Base-by-base conservation (phyloP, 35 echinoderm and acorn worm species). In the Lytechinus pictus region DNA sequence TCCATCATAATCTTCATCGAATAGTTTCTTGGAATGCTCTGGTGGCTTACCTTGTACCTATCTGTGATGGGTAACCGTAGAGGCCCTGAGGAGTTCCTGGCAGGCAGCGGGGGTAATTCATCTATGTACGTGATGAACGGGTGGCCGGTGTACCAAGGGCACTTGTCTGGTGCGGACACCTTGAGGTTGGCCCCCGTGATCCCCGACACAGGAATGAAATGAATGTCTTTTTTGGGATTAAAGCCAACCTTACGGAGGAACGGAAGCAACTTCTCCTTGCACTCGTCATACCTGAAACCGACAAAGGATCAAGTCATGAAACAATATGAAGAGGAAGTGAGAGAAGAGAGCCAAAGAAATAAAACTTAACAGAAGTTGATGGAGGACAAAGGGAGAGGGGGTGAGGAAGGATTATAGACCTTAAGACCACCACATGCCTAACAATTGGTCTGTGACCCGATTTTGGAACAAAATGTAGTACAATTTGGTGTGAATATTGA, bases 161-260 rank as follows among this genome's bases (percentile, higher is more conserved):
- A 99, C 19, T 90, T 54, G 61, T 89, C 52, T 1, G 66, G 4
- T 9, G 95, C 96, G 21, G 95, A 87, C 24, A 94, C 94, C 95
- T 98, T 97, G 19, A 99, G 97, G 71, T 99, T 99, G 29, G 98
- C 97, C 92, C 98, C 98, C 52, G 97, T 99, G 93, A 99, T 99
- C 54, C 98, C 98, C 54, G 98, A 99, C 87, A 99, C 98, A 51
- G 98, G 98, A 95, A 99, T 99, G 95, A 99, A 99, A 86, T 94
- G 96, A 28, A 98, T 94, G 94, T 99, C 98, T 95, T 99, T 99
- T 90, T 99, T 99, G 27, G 97, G 96, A 89, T 95, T 97, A 61
- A 99, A 99, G 54, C 98, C 97, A 53, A 97, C 97, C 92, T 99
- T 99, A 79, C 96, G 97, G 33, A 99, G 94, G 91, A 99, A 99